Conservation (phyloP, 1,140 invertebrate species). For the Drosophila sucinea region DNA sequence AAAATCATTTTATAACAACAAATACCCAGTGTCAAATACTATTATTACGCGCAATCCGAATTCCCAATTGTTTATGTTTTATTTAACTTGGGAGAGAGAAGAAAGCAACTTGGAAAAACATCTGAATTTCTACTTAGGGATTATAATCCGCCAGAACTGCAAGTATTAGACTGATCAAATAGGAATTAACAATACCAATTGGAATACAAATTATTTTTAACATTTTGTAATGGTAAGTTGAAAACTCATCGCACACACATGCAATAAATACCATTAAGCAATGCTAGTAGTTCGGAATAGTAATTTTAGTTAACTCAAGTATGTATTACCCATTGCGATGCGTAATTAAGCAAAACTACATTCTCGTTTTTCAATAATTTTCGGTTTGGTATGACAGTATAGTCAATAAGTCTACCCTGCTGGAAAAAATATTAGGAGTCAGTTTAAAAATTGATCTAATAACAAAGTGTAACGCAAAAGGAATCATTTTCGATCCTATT, state of each 20-base stretch:
- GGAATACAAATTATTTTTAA: slow-evolving; percentile 47
- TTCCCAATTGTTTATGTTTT: background rate
- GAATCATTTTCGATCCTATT: too few relatives aligned
- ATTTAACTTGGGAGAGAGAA: background rate
- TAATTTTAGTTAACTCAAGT: too few relatives aligned
- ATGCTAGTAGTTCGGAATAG: too few relatives aligned
- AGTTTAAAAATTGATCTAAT: too few relatives aligned
- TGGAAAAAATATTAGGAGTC: too few relatives aligned
- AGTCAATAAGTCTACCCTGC: too few relatives aligned
- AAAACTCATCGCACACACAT: background rate
- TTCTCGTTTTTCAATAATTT: too few relatives aligned
- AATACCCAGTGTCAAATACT: background rate
- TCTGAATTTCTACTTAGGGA: slow-evolving; percentile 1
- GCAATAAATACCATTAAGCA: too few relatives aligned
- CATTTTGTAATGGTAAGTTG: slow-evolving; percentile 60
- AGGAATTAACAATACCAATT: slow-evolving; percentile 43
- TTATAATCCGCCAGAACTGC: slow-evolving; percentile 32
- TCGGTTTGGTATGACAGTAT: too few relatives aligned
- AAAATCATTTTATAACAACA: slow-evolving; percentile 40
- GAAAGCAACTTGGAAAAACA: background rate
- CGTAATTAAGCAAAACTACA: too few relatives aligned
- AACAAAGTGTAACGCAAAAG: too few relatives aligned
- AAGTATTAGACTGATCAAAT: slow-evolving; percentile 56
- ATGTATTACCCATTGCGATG: too few relatives aligned
- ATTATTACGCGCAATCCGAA: background rate